Percentiles rank a stretch among this genome's conserved stretches.
phyloP scores from a whole-genome alignment of 1,140 invertebrate genomes.

The Eumaeus atala region DNA sequence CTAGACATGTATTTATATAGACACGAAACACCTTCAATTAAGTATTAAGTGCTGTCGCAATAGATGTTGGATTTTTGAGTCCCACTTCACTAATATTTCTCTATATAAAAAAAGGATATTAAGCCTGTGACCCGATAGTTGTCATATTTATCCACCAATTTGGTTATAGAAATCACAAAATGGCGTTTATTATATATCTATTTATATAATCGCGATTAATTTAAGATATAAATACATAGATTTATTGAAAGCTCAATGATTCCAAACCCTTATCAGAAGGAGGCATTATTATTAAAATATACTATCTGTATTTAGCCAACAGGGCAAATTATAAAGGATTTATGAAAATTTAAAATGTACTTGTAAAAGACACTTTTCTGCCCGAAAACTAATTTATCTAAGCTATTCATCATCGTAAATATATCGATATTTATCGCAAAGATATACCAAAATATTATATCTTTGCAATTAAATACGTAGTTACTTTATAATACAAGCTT shows the following conservation, averaged over 20 bases:
- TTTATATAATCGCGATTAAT: slow-evolving; percentile 31
- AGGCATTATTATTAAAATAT: slow-evolving; percentile 47
- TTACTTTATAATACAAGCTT: slow-evolving; percentile 53
- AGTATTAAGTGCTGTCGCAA: slow-evolving; percentile 32
- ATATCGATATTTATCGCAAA: slow-evolving; percentile 46
- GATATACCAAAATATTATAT: slow-evolving; percentile 63
- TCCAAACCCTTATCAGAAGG: slow-evolving; percentile 59
- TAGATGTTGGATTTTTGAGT: slow-evolving; percentile 39
- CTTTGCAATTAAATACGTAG: slow-evolving; percentile 59
- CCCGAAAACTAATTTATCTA: slow-evolving; percentile 40
- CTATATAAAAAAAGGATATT: slow-evolving; percentile 15
- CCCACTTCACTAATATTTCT: slow-evolving; percentile 35
- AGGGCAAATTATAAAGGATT: slow-evolving; percentile 37
- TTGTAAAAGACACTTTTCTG: slow-evolving; percentile 31
- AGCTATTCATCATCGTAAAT: slow-evolving; percentile 48
- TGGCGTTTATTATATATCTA: slow-evolving; percentile 23
- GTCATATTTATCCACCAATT: slow-evolving; percentile 25
- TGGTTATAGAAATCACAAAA: slow-evolving; percentile 24
- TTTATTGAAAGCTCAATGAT: slow-evolving; percentile 64
- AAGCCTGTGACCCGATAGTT: slow-evolving; percentile 19
- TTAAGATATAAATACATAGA: slow-evolving; percentile 42
- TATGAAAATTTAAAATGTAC: slow-evolving; percentile 31
- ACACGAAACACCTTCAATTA: slow-evolving; percentile 42
- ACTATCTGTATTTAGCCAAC: slow-evolving; percentile 36
- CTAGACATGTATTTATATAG: slow-evolving; percentile 31